These are phyloP conservation scores for Chymomyza amoena DNA, from an alignment of 2,888 invertebrate genomes.

Conservation along the genomic window DNA sequence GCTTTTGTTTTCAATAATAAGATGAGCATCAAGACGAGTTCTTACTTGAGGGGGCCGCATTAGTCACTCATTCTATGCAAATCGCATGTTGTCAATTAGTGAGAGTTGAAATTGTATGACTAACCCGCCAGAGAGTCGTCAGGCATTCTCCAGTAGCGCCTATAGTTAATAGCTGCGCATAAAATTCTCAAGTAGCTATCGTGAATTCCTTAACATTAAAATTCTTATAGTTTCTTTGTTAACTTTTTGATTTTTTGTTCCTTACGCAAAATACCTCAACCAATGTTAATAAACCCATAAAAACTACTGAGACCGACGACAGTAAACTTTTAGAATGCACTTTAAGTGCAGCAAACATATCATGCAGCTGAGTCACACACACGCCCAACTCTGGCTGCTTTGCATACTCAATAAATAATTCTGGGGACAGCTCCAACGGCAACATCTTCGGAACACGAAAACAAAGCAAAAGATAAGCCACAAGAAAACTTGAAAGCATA, in stretches of 20 bases:
- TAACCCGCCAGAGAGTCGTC: neutral
- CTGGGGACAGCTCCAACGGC: slow-evolving; percentile 3
- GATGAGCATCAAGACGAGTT: neutral
- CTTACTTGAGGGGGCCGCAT: neutral
- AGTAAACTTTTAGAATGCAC: slow-evolving; percentile 64
- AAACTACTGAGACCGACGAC: slow-evolving; percentile 26
- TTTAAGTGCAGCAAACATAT: slow-evolving; percentile 44
- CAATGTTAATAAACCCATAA: slow-evolving; percentile 70
- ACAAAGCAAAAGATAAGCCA: neutral
- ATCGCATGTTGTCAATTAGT: neutral
- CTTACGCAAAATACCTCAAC: slow-evolving; percentile 44
- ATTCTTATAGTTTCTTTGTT: no score
- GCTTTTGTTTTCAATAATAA: neutral
- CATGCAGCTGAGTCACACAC: slow-evolving; percentile 57
- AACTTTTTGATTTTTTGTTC: slow-evolving; percentile 2
- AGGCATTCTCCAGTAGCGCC: neutral
- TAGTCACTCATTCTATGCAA: neutral
- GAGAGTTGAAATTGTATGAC: neutral
- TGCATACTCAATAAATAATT: slow-evolving; percentile 65
- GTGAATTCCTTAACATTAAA: neutral
- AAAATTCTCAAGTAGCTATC: slow-evolving; percentile 7
- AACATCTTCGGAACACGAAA: neutral
- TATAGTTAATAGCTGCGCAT: slow-evolving; percentile 3
- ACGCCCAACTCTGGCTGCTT: slow-evolving; percentile 57
- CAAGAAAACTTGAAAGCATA: slow-evolving; percentile 13